These are phyloP conservation scores for Campodea augens DNA, from an alignment of 1,140 invertebrate genomes.

Conservation along the genomic window DNA sequence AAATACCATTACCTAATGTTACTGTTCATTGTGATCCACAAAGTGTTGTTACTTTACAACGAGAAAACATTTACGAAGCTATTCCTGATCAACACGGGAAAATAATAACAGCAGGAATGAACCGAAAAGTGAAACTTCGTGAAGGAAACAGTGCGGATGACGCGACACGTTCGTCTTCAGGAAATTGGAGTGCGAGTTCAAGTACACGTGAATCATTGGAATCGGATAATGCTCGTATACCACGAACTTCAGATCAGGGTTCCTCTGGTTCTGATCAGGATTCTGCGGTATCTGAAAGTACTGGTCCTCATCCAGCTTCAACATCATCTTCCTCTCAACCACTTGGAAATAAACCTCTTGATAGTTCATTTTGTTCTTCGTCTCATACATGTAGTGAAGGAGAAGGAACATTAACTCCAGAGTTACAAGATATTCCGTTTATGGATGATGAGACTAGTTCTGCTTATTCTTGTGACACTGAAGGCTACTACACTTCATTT, in stretches of 20 bases:
- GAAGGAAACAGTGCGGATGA: conserved; percentile 45
- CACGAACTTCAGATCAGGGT: conserved; percentile 47
- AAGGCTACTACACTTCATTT: conserved; percentile 93
- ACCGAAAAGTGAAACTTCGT: conserved; percentile 44
- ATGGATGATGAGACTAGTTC: conserved; percentile 78
- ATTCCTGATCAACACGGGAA: neutral
- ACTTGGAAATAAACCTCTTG: conserved; percentile 22
- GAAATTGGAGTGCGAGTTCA: conserved; percentile 83
- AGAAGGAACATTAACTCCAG: conserved; percentile 65
- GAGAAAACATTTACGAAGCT: conserved; percentile 8
- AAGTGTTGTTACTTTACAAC: too few relatives aligned
- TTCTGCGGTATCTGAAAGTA: conserved; percentile 15
- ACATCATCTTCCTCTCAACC: conserved; percentile 13
- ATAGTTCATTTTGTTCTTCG: conserved; percentile 40
- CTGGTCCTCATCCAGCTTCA: conserved; percentile 1
- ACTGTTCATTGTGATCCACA: neutral
- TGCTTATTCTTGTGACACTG: conserved; percentile 86
- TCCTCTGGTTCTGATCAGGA: conserved; percentile 38
- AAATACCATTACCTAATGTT: too few relatives aligned
- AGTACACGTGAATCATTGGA: conserved; percentile 49
- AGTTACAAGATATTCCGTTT: conserved; percentile 43
- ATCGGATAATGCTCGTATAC: conserved; percentile 39
- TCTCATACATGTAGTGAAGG: conserved; percentile 57
- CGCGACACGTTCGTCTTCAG: conserved; percentile 62
- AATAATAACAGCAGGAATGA: conserved; percentile 30